phyloP scores from a whole-genome alignment of 2,113 vertebrate species.

The Phaetusa simplex region DNA sequence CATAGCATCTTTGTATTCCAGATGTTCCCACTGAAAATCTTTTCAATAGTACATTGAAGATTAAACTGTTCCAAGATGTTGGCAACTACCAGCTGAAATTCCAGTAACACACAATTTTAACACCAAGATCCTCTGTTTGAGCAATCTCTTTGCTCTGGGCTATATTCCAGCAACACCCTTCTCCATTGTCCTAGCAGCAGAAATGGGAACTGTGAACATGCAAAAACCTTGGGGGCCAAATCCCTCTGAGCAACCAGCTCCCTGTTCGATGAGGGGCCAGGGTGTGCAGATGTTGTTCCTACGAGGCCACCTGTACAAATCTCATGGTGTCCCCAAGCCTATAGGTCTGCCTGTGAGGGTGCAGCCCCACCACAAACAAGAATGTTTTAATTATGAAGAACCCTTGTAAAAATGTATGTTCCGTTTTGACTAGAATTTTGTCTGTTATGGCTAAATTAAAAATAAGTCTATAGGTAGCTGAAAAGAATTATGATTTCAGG shows the following conservation, averaged over 20 bases:
- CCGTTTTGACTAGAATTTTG: neutral
- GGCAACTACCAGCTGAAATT: neutral
- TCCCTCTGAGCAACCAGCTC: neutral
- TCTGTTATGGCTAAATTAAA: neutral
- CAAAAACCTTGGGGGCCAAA: neutral
- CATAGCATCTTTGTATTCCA: neutral
- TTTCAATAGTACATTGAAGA: neutral
- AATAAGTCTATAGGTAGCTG: neutral
- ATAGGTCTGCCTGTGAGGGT: neutral
- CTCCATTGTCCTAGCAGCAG: constrained; percentile 34
- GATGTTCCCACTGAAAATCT: constrained; percentile 1
- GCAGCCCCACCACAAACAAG: neutral
- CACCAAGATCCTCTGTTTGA: constrained; percentile 40
- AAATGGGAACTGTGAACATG: constrained; percentile 6
- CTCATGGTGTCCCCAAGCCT: neutral
- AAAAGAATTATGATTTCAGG: neutral
- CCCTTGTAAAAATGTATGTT: neutral
- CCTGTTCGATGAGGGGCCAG: neutral
- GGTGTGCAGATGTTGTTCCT: neutral
- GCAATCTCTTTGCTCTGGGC: constrained; percentile 25
- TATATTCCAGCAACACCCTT: constrained; percentile 45
- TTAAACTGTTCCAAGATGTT: constrained; percentile 40
- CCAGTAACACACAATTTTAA: constrained; percentile 21
- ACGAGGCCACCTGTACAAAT: neutral
- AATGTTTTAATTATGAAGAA: neutral